These are phyloP conservation scores for Rhynchotus rufescens DNA, from an alignment of 2,797 vertebrate species.

Conservation along the genomic window DNA sequence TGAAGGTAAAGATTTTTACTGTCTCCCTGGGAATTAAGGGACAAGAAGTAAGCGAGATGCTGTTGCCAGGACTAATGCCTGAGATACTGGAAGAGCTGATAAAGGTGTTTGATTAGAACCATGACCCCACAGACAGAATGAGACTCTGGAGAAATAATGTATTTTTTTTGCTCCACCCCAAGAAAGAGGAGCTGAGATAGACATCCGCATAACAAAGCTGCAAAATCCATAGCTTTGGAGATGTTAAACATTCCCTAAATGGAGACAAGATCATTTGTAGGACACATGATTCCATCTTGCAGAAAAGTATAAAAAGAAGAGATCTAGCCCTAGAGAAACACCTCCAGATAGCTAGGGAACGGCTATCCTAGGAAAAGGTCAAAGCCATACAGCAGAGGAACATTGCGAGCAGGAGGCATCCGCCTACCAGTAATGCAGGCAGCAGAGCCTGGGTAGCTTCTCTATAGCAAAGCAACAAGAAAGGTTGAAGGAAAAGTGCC, in stretches of 20 bases:
- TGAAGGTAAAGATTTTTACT: constrained; percentile 57
- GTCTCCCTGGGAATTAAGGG: constrained; percentile 58
- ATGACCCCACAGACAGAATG: constrained; percentile 40
- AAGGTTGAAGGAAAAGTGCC: constrained; percentile 17
- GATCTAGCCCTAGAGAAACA: constrained; percentile 44
- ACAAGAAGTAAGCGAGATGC: constrained; percentile 54
- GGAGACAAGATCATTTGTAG: constrained; percentile 62
- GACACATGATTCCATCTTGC: constrained; percentile 1
- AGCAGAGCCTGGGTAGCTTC: not conserved
- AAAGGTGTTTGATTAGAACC: constrained; percentile 71
- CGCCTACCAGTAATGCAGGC: not conserved
- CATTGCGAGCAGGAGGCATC: not conserved
- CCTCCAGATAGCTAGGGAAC: constrained; percentile 21
- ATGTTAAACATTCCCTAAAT: constrained; percentile 28
- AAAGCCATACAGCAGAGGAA: constrained; percentile 31
- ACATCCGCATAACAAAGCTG: not conserved
- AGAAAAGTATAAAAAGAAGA: constrained; percentile 17
- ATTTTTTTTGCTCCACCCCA: constrained; percentile 32
- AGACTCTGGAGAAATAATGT: constrained; percentile 36
- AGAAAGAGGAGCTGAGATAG: constrained; percentile 25
- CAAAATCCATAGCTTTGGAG: constrained; percentile 26
- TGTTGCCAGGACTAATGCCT: constrained; percentile 53
- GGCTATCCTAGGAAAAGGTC: constrained; percentile 46
- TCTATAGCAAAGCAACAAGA: not conserved
- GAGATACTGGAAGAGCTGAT: constrained; percentile 60